phyloP scores from a whole-genome alignment of 2,888 invertebrate species.

The Acanthosepion pharaonis region DNA sequence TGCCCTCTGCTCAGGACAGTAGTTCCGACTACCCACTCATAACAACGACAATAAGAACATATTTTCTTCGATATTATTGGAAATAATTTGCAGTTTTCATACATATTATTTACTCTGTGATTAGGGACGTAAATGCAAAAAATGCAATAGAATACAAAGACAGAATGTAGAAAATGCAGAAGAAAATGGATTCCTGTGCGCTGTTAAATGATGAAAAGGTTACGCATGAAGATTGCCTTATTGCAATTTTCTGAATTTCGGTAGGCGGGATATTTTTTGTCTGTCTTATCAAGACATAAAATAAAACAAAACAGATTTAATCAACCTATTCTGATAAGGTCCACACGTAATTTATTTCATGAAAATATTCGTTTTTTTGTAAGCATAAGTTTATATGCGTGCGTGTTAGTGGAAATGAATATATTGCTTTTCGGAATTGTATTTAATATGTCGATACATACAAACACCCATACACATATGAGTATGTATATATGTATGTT shows the following conservation, averaged over 20 bases:
- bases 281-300: neutral
- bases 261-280: neutral
- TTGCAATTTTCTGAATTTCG: neutral
- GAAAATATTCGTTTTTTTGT: too few species aligned
- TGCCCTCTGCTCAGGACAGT: neutral
- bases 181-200: neutral
- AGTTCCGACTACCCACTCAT: neutral
- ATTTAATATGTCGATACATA: too few species aligned
- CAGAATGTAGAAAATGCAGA: neutral
- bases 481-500: too few species aligned
- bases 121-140: neutral
- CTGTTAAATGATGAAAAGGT: neutral
- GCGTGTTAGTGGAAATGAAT: too few species aligned
- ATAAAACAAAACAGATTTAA: neutral
- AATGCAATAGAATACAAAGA: too few species aligned
- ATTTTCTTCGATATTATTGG: neutral
- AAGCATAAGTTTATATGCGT: too few species aligned
- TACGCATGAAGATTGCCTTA: neutral
- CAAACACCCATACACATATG: too few species aligned
- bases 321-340: too few species aligned
- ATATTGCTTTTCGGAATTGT: too few species aligned
- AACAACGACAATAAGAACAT: neutral
- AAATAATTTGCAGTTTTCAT: slow-evolving; percentile 8
- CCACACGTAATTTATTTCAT: too few species aligned
- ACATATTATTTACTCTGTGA: neutral